Evolutionary conservation across 1,140 invertebrate genomes (phyloP).

Genomic region (Leptopilina boulardi): DNA sequence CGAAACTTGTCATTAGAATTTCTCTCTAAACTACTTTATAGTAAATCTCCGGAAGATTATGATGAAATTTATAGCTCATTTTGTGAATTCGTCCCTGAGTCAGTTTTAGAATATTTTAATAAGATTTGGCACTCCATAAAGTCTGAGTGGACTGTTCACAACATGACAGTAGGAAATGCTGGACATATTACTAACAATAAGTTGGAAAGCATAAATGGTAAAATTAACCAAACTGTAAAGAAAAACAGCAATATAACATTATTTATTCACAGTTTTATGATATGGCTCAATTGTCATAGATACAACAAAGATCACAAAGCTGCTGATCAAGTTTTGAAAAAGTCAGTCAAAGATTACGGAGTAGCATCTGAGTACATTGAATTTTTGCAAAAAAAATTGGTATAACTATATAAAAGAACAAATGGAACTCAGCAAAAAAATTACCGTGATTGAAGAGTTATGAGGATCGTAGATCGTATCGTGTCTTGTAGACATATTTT

Average conservation of each 20-base stretch:
- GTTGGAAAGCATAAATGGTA: slow-evolving; percentile 43
- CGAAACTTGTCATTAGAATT: slow-evolving; percentile 32
- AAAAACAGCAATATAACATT: slow-evolving; percentile 26
- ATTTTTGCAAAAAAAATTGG: slow-evolving; percentile 35
- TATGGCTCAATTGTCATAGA: slow-evolving; percentile 35
- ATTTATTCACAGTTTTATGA: slow-evolving; percentile 43
- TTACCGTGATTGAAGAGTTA: not conserved
- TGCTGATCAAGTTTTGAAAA: slow-evolving; percentile 39
- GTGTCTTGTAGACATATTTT: slow-evolving; percentile 46
- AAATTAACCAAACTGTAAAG: slow-evolving; percentile 44
- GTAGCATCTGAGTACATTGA: slow-evolving; percentile 33
- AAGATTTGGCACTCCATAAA: slow-evolving; percentile 46
- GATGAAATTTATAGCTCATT: slow-evolving; percentile 41
- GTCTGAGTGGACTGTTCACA: slow-evolving; percentile 40
- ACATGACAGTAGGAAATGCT: slow-evolving; percentile 45
- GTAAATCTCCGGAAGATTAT: slow-evolving; percentile 32
- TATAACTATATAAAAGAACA: slow-evolving; percentile 38
- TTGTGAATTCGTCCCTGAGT: slow-evolving; percentile 22
- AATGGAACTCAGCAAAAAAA: slow-evolving; percentile 32
- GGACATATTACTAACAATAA: slow-evolving; percentile 45
- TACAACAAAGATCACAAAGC: slow-evolving; percentile 31
- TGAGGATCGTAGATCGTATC: slow-evolving; percentile 7
- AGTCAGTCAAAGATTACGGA: slow-evolving; percentile 19
- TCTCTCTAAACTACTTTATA: slow-evolving; percentile 35
- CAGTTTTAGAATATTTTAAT: slow-evolving; percentile 42